These are phyloP conservation scores for Notamacropus eugenii DNA, from an alignment of 2,797 vertebrate species.

Conservation along the genomic window DNA sequence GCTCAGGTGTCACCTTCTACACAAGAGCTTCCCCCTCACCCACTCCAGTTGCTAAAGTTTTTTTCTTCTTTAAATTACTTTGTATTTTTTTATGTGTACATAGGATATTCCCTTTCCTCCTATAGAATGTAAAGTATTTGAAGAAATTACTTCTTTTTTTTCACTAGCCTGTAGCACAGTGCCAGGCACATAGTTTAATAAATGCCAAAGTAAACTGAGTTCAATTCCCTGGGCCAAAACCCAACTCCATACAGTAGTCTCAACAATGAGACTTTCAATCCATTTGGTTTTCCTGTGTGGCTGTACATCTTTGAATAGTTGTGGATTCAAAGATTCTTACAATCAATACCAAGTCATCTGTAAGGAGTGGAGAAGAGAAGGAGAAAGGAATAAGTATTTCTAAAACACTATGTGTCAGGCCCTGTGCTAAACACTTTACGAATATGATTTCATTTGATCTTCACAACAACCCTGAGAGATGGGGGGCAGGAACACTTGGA, in stretches of 20 bases:
- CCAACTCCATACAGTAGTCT: background rate
- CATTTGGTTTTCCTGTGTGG: background rate
- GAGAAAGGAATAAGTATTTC: background rate
- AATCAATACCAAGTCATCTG: background rate
- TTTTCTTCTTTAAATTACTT: background rate
- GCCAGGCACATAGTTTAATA: background rate
- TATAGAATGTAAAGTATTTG: background rate
- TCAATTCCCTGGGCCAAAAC: background rate
- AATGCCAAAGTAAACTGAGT: background rate
- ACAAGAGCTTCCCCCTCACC: no score
- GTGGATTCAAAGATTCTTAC: background rate
- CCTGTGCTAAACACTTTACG: background rate
- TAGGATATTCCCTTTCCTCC: background rate
- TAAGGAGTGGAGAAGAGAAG: background rate
- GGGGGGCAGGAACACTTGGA: background rate
- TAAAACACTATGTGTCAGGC: background rate
- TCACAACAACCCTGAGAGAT: background rate
- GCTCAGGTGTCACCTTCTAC: no score
- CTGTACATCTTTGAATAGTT: background rate
- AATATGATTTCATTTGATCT: background rate
- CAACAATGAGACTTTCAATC: background rate
- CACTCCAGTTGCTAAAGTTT: no score
- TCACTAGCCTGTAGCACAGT: rapidly evolving
- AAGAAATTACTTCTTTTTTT: background rate
- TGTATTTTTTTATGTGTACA: background rate